A percentile compares a stretch with the other conserved stretches of the same genome.
These are phyloP conservation scores for Girardia tigrina DNA, from an alignment of 2,888 invertebrate genomes.

Conservation along the genomic window DNA sequence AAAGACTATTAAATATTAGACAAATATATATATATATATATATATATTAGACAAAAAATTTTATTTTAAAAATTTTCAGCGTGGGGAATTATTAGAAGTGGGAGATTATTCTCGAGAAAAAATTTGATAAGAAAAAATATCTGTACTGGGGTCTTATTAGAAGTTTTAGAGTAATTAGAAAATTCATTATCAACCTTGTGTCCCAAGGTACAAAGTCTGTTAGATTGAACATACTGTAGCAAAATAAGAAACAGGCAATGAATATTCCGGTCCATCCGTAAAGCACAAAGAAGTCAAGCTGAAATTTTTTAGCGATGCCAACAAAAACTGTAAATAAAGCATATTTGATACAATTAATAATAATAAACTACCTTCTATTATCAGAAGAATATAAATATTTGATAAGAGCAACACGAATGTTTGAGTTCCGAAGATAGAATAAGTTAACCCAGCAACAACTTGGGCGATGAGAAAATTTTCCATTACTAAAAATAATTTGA, in stretches of 20 bases:
- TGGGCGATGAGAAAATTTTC: background rate
- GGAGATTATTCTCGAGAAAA: no score
- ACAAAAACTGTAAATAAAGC: conserved; percentile 53
- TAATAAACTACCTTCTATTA: background rate
- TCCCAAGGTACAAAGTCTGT: conserved; percentile 56
- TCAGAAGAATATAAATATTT: background rate
- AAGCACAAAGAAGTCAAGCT: conserved; percentile 54
- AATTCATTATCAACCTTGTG: conserved; percentile 45
- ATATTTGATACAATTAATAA: no score
- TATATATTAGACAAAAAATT: no score
- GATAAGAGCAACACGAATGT: background rate
- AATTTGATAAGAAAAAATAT: background rate
- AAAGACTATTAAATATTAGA: no score
- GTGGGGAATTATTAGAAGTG: no score
- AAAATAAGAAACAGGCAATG: conserved; percentile 55
- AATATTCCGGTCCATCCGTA: conserved; percentile 56
- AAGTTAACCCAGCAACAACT: background rate
- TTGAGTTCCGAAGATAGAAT: background rate
- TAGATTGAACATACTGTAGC: conserved; percentile 55
- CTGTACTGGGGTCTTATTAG: background rate
- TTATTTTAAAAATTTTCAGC: no score
- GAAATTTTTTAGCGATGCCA: conserved; percentile 54
- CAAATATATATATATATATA: no score
- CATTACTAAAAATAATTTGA: background rate
- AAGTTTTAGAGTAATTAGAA: background rate